A percentile compares a stretch with the other conserved stretches of the same genome.
Conservation (phyloP, 2,888 invertebrate genomes). For the Drosophila diplacantha region DNA sequence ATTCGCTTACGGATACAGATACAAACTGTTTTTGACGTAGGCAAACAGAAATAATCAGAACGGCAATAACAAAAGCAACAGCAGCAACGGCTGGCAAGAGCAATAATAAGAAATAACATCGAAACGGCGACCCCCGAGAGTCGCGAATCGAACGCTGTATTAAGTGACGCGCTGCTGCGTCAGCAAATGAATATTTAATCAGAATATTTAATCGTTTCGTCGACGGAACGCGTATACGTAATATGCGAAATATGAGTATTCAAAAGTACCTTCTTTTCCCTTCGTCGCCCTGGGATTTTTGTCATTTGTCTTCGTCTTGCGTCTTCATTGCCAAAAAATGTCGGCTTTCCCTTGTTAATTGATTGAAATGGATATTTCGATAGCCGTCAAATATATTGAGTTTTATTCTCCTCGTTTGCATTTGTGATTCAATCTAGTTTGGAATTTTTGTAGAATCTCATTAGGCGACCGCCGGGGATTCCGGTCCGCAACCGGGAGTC, state of each 20-base stretch:
- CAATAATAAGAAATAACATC: constrained; percentile 35
- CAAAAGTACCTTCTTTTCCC: constrained; percentile 31
- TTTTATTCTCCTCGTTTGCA: constrained; percentile 8
- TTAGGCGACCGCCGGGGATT: constrained; percentile 6
- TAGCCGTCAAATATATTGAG: constrained; percentile 13
- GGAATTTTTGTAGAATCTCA: constrained; percentile 11
- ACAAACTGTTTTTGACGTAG: constrained; percentile 58
- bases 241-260: constrained; percentile 54
- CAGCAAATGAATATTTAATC: constrained; percentile 71
- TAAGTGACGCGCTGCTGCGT: constrained; percentile 64
- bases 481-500: constrained; percentile 4
- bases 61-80: constrained; percentile 30
- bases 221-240: constrained; percentile 46
- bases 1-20: constrained; percentile 11
- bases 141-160: constrained; percentile 37
- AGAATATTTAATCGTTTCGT: constrained; percentile 55
- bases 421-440: constrained; percentile 13
- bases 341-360: constrained; percentile 18
- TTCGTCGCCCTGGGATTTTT: background rate
- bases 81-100: constrained; percentile 16
- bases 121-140: constrained; percentile 33
- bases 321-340: background rate
- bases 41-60: constrained; percentile 48
- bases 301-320: constrained; percentile 18
- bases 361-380: constrained; percentile 27